phyloP scores from a whole-genome alignment of 2,113 vertebrate genomes.

The Mormyrus lacerda region DNA sequence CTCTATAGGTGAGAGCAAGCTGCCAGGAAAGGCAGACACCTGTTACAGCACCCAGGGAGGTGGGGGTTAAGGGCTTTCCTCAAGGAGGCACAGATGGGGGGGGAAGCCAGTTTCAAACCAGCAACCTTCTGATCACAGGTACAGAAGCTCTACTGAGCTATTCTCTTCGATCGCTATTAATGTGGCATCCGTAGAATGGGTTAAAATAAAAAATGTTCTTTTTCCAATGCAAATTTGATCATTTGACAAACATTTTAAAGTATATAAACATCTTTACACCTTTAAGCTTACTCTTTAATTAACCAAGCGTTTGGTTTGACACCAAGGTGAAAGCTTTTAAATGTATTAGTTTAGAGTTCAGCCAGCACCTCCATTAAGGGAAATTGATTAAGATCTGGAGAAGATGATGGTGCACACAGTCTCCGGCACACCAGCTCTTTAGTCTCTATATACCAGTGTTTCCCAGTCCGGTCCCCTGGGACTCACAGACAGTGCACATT shows the following conservation, averaged over 20 bases:
- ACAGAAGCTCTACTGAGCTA: too few species aligned
- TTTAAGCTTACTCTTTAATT: neutral
- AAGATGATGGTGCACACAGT: neutral
- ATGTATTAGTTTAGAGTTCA: neutral
- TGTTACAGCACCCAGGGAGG: too few species aligned
- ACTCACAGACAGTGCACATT: neutral
- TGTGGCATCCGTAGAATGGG: neutral
- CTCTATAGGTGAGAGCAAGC: too few species aligned
- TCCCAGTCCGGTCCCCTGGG: neutral
- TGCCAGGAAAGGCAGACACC: too few species aligned
- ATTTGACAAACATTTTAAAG: neutral
- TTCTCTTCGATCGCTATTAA: neutral
- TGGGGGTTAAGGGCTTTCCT: too few species aligned
- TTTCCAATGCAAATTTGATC: neutral
- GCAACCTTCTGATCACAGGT: too few species aligned
- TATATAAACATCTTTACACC: neutral
- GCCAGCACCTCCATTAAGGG: neutral
- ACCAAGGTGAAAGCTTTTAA: neutral
- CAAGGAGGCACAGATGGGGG: too few species aligned
- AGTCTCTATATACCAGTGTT: neutral
- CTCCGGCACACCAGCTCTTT: neutral
- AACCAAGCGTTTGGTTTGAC: neutral
- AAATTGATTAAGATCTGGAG: neutral
- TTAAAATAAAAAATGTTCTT: neutral
- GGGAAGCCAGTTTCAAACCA: too few species aligned